A percentile compares a stretch with the other conserved stretches of the same genome.
phyloP scores from a whole-genome alignment of 2,113 vertebrate species.

The Nettapus auritus region DNA sequence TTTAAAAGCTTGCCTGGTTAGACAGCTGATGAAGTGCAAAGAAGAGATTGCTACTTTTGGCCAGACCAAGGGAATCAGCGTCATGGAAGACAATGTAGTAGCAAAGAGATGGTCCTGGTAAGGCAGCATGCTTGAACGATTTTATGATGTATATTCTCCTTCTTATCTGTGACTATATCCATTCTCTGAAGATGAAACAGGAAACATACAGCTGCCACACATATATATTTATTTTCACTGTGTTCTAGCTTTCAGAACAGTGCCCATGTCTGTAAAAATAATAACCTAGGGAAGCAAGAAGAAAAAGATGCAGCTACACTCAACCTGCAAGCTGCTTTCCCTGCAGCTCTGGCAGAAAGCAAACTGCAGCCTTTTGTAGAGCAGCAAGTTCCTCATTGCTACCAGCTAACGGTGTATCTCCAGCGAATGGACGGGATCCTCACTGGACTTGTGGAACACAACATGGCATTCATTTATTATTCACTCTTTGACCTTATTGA shows the following conservation, averaged over 20 bases:
- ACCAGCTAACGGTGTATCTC: neutral
- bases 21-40: conserved; percentile 52
- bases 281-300: conserved; percentile 12
- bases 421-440: neutral
- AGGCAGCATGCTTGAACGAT: conserved; percentile 31
- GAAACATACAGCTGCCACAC: conserved; percentile 7
- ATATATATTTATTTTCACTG: conserved; percentile 58
- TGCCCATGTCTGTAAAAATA: conserved; percentile 6
- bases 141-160: conserved; percentile 66
- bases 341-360: neutral
- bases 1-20: conserved; percentile 61
- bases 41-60: conserved; percentile 53
- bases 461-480: neutral
- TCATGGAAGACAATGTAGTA: conserved; percentile 44
- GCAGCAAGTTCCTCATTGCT: neutral
- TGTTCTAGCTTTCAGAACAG: conserved; percentile 49
- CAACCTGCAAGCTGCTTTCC: neutral
- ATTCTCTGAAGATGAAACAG: conserved; percentile 65
- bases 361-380: neutral
- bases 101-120: conserved; percentile 11
- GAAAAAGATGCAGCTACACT: neutral
- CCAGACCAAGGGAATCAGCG: conserved; percentile 43
- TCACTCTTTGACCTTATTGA: neutral
- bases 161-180: conserved; percentile 59
- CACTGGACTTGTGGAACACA: neutral